These are phyloP conservation scores for Solen grandis DNA, from an alignment of 1,140 invertebrate species.

Conservation along the genomic window DNA sequence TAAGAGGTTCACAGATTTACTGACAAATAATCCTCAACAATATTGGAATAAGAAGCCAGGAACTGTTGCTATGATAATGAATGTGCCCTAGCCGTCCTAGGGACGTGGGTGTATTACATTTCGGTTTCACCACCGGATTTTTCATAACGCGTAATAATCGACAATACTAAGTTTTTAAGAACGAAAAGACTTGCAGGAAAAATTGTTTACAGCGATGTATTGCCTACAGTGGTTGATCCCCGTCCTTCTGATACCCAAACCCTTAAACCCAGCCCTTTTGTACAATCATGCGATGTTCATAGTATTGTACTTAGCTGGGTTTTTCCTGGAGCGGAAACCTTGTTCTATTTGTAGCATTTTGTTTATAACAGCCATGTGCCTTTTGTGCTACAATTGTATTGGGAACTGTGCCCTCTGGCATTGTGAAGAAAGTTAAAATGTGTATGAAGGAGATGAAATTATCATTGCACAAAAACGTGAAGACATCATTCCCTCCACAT, in stretches of 20 bases:
- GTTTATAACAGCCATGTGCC: slow-evolving; percentile 94
- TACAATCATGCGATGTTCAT: slow-evolving; percentile 99
- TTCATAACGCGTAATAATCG: no score
- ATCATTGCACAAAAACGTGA: slow-evolving; percentile 36
- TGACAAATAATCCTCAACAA: no score
- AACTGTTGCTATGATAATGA: no score
- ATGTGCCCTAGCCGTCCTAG: no score
- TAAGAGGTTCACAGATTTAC: no score
- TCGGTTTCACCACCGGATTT: no score
- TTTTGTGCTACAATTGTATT: slow-evolving; percentile 97
- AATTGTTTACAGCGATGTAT: no score
- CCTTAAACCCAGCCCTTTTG: slow-evolving; percentile 93
- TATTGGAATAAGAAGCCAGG: no score
- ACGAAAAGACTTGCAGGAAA: no score
- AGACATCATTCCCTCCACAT: no score
- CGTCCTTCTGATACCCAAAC: slow-evolving; percentile 97
- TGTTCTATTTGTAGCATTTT: slow-evolving; percentile 97
- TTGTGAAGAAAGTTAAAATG: slow-evolving; percentile 72
- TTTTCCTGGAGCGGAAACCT: slow-evolving; percentile 95
- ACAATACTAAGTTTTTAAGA: no score
- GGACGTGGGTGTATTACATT: no score
- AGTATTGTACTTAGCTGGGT: slow-evolving; percentile 93
- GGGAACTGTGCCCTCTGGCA: slow-evolving; percentile 96
- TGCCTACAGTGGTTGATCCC: slow-evolving; percentile 99
- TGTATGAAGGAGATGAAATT: slow-evolving; percentile 61